These are phyloP conservation scores for Phrynocephalus forsythii DNA, from an alignment of 2,797 vertebrate species.

Conservation along the genomic window DNA sequence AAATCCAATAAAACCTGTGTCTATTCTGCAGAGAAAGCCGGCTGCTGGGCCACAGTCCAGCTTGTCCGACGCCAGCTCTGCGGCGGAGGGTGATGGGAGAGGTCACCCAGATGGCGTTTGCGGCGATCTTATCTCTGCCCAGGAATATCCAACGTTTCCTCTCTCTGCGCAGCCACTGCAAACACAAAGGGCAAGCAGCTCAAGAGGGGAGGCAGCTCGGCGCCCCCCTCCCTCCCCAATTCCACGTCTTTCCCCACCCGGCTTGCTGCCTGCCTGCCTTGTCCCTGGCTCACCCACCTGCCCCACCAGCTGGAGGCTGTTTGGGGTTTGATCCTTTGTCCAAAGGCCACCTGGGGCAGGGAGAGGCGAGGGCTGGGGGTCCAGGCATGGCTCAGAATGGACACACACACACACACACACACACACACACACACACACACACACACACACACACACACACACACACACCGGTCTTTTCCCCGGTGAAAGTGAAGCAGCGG, in stretches of 20 bases:
- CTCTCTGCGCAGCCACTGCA: neutral
- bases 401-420: too few species aligned
- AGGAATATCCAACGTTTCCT: conserved; percentile 72
- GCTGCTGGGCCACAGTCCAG: conserved; percentile 55
- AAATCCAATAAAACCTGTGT: neutral
- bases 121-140: conserved; percentile 69
- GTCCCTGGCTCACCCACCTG: neutral
- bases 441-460: too few species aligned
- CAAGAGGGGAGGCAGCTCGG: fast-evolving
- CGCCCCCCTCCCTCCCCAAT: neutral
- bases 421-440: too few species aligned
- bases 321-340: neutral
- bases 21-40: conserved; percentile 26
- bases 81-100: conserved; percentile 58
- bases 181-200: neutral
- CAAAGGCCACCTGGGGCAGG: neutral
- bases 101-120: conserved; percentile 39
- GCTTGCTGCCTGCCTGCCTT: neutral
- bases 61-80: conserved; percentile 58
- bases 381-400: too few species aligned
- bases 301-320: neutral
- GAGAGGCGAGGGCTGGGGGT: neutral
- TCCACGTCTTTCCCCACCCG: neutral
- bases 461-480: neutral
- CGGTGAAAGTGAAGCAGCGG: conserved; percentile 28